Base-by-base conservation (phyloP, 2,888 invertebrate genomes). In the Synanthedon andrenaeformis region DNA sequence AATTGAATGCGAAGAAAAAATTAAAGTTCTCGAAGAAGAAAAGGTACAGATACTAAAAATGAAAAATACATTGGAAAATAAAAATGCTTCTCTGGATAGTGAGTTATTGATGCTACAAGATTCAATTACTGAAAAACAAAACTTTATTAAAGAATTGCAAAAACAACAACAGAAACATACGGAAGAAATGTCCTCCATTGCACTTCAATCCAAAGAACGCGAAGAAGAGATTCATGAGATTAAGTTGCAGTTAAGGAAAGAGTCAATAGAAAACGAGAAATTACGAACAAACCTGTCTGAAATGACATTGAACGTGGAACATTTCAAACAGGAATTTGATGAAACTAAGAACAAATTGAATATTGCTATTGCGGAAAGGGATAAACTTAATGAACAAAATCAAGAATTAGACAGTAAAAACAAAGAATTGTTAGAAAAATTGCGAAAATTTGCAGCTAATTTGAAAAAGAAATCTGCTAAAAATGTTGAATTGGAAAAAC, bases 371-470 rank as follows among this genome's bases (percentile, higher is more conserved):
- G 64, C 70, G 42, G 78, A 82, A 14, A 90, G 89, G 64, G 78
- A 76, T 63, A 57, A 87, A 83, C 60, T 72, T 69, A 61, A 76
- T 70, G 72, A 79, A 65, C 67, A 80, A 67, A 64, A 65, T 53
- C 55, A 62, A 1, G 74, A 81, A 12, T 65, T 91, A 1, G 91
- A 92, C 64, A 79, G 69, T 6, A 93, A 92, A 67, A 90, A 91
- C 59, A 92, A 91, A 64, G 91, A 92, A 52, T 90, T 93, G 57
- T 74, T 92, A 53, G 94, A 94, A 55, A 94, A 94, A 74, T 88
- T 94, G 67, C 95, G 94, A 67, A 94, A 94, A 66, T 90, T 93
- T 64, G 94, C 93, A 0, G 89, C 92, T 0, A 93, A 90, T 66
- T 83, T 94, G 10, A 95, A 94, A 72, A 94, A 93, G 69, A 94